Evolutionary conservation across 2,888 invertebrate species (phyloP).

Genomic region (Ormyrus pomaceus): DNA sequence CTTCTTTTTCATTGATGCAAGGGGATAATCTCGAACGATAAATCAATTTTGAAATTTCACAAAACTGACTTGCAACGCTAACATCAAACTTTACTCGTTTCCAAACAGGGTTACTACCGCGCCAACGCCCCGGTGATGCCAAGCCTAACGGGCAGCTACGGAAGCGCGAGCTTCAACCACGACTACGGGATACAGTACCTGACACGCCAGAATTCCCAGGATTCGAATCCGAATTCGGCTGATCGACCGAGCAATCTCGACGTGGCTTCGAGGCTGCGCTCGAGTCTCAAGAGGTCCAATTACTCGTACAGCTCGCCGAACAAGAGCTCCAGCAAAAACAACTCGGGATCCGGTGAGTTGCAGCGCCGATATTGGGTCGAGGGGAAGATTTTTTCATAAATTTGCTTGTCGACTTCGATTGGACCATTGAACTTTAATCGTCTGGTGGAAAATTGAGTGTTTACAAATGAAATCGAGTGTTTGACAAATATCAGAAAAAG

Average conservation of each 20-base stretch:
- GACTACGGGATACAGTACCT: slow-evolving; percentile 69
- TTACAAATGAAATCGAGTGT: too few relatives aligned
- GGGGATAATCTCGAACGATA: too few relatives aligned
- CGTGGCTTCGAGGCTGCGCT: slow-evolving; percentile 84
- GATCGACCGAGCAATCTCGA: slow-evolving; percentile 82
- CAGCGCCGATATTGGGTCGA: too few relatives aligned
- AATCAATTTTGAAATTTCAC: too few relatives aligned
- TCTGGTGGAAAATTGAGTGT: too few relatives aligned
- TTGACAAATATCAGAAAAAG: too few relatives aligned
- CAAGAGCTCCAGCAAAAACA: slow-evolving; percentile 78
- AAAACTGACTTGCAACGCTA: too few relatives aligned
- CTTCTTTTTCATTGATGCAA: too few relatives aligned
- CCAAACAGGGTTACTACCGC: slow-evolving; percentile 71
- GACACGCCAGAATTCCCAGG: slow-evolving; percentile 75
- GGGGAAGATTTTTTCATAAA: too few relatives aligned
- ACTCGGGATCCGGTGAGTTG: slow-evolving; percentile 78
- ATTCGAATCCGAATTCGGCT: slow-evolving; percentile 71
- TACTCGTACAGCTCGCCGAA: slow-evolving; percentile 78
- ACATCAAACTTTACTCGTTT: not conserved
- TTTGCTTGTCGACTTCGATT: too few relatives aligned
- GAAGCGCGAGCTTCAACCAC: slow-evolving; percentile 62
- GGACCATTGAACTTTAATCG: too few relatives aligned
- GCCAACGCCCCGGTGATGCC: slow-evolving; percentile 45
- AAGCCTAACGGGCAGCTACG: slow-evolving; percentile 30
- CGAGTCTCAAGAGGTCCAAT: slow-evolving; percentile 87